These are phyloP conservation scores for Drosophila erecta DNA, from an alignment of 1,140 invertebrate genomes.

Conservation along the genomic window DNA sequence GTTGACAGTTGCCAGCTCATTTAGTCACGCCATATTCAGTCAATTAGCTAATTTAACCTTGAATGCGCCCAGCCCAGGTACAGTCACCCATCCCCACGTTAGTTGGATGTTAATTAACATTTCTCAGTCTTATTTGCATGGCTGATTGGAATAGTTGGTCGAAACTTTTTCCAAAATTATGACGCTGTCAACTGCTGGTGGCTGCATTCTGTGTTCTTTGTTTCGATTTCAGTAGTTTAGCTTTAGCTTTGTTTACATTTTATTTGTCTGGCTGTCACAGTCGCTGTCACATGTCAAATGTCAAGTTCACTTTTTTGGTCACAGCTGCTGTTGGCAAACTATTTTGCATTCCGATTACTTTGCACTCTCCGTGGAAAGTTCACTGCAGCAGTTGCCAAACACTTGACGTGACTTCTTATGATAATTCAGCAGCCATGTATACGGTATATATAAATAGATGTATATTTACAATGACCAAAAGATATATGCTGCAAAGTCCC, in stretches of 20 bases:
- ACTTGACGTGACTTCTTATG: conserved; percentile 65
- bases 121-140: neutral
- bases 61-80: conserved; percentile 5
- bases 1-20: conserved; percentile 29
- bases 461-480: conserved; percentile 47
- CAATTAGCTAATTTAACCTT: conserved; percentile 63
- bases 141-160: conserved; percentile 8
- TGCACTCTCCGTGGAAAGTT: conserved; percentile 47
- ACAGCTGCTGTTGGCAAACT: conserved; percentile 63
- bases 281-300: conserved; percentile 73
- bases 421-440: conserved; percentile 53
- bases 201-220: conserved; percentile 9
- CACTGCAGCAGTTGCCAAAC: conserved; percentile 57
- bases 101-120: conserved; percentile 17
- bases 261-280: conserved; percentile 65
- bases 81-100: conserved; percentile 15
- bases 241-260: conserved; percentile 43
- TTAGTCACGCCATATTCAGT: conserved; percentile 49
- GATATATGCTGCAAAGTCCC: conserved; percentile 18
- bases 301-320: conserved; percentile 58
- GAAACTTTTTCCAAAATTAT: conserved; percentile 40
- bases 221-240: conserved; percentile 12
- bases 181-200: conserved; percentile 36
- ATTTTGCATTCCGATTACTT: conserved; percentile 74
- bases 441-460: conserved; percentile 10